Percentiles rank a stretch among this genome's conserved stretches.
These are phyloP conservation scores for Trachymyrmex cornetzi DNA, from an alignment of 1,140 invertebrate species.

Conservation along the genomic window DNA sequence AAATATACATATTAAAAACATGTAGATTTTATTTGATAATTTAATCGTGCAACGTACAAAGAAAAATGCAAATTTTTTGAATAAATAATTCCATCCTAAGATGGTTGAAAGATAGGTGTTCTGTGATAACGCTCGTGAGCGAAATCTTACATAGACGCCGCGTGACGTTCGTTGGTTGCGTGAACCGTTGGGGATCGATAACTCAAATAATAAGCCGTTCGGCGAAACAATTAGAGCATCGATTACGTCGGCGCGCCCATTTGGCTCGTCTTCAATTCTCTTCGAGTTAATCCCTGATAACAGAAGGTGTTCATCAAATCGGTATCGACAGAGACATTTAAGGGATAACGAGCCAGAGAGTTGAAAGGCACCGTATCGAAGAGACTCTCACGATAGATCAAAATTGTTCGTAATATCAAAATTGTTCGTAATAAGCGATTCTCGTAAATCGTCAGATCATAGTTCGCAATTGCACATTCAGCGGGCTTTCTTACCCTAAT, in stretches of 20 bases:
- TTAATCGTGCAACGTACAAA: background rate
- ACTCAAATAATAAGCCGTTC: conserved; percentile 59
- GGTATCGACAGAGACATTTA: conserved; percentile 58
- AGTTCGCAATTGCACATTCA: background rate
- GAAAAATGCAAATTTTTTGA: background rate
- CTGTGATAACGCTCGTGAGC: background rate
- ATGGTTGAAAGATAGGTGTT: background rate
- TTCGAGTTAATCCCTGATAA: conserved; percentile 59
- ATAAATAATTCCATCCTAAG: background rate
- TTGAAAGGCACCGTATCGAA: conserved; percentile 16
- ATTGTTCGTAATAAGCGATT: background rate
- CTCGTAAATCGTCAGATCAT: background rate
- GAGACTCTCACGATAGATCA: conserved; percentile 23
- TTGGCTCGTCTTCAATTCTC: conserved; percentile 60
- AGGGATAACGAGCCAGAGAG: conserved; percentile 43
- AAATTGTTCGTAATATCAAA: conserved; percentile 7
- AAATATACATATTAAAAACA: background rate
- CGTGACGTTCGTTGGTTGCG: conserved; percentile 45
- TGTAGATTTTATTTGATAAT: background rate
- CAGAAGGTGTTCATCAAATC: conserved; percentile 50
- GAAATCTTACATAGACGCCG: conserved; percentile 24
- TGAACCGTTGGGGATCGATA: conserved; percentile 59
- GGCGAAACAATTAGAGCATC: conserved; percentile 61
- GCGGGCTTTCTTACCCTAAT: background rate
- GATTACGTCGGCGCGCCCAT: conserved; percentile 58